Conservation (phyloP, 1,140 invertebrate genomes). For the Neodiprion fabricii region DNA sequence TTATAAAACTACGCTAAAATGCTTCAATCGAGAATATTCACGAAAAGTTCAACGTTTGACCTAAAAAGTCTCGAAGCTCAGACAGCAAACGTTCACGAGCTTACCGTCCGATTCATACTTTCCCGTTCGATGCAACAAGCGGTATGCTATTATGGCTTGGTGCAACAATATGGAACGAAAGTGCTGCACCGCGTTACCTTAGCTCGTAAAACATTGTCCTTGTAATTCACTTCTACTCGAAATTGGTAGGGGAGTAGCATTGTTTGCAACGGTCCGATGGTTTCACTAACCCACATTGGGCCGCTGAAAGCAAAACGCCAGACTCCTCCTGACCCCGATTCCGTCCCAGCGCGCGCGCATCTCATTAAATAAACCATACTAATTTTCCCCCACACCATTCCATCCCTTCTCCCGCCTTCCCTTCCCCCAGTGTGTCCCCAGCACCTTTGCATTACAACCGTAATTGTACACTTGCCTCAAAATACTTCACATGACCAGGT, state of each 20-base stretch:
- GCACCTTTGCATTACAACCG: not conserved
- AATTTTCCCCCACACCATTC: not conserved
- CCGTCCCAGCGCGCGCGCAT: constrained; percentile 21
- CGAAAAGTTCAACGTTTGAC: too few relatives aligned
- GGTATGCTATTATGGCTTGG: not conserved
- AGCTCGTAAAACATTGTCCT: too few relatives aligned
- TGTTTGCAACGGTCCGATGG: constrained; percentile 48
- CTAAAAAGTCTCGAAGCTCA: not conserved
- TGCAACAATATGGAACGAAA: not conserved
- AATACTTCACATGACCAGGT: not conserved
- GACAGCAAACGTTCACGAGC: not conserved
- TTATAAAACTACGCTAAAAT: too few relatives aligned
- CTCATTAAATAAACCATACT: constrained; percentile 16
- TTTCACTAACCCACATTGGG: constrained; percentile 62
- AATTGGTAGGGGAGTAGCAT: constrained; percentile 45
- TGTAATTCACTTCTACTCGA: constrained; percentile 32
- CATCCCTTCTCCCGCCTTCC: not conserved
- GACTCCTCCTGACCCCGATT: constrained; percentile 52
- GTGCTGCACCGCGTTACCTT: too few relatives aligned
- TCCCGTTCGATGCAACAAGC: not conserved
- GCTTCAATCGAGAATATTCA: too few relatives aligned
- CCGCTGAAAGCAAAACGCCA: constrained; percentile 60
- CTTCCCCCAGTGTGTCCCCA: not conserved
- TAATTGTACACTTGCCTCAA: not conserved
- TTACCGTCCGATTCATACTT: not conserved